Evolutionary conservation across 2,888 invertebrate species (phyloP).

Genomic region (Lottia gigantea): DNA sequence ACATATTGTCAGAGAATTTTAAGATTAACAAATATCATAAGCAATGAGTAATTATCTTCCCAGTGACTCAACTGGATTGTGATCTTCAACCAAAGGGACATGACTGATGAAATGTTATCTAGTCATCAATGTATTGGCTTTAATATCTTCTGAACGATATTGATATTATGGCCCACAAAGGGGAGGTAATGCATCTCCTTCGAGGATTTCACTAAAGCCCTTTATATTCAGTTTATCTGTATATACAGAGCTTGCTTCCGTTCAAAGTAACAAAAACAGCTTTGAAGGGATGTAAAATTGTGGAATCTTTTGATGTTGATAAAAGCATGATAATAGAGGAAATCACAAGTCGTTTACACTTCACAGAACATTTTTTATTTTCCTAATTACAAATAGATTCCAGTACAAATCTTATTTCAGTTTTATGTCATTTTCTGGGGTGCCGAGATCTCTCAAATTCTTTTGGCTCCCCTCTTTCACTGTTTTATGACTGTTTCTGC

Average conservation of each 20-base stretch:
- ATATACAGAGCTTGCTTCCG: neutral
- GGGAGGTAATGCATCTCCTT: neutral
- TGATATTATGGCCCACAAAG: conserved; percentile 2
- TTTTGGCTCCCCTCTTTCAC: conserved; percentile 7
- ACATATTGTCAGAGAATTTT: too few relatives aligned
- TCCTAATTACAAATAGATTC: conserved; percentile 11
- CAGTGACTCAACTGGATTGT: too few relatives aligned
- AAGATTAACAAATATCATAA: too few relatives aligned
- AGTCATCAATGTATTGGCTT: too few relatives aligned
- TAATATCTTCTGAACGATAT: too few relatives aligned
- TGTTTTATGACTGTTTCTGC: conserved; percentile 4
- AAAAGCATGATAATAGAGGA: conserved; percentile 7
- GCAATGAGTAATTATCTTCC: too few relatives aligned
- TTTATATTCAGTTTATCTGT: conserved; percentile 7
- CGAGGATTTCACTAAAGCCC: conserved; percentile 2
- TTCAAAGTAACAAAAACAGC: conserved; percentile 8
- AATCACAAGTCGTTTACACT: conserved; percentile 5
- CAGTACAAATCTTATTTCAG: conserved; percentile 5
- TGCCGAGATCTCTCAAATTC: neutral
- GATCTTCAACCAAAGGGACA: too few relatives aligned
- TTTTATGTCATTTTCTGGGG: conserved; percentile 8
- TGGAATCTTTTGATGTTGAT: neutral
- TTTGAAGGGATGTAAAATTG: neutral
- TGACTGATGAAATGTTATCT: too few relatives aligned
- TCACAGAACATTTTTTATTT: conserved; percentile 4